Percentiles rank a stretch among this genome's conserved stretches.
Evolutionary conservation across 1,140 invertebrate species (phyloP).

Genomic region (Luehdorfia chinensis): DNA sequence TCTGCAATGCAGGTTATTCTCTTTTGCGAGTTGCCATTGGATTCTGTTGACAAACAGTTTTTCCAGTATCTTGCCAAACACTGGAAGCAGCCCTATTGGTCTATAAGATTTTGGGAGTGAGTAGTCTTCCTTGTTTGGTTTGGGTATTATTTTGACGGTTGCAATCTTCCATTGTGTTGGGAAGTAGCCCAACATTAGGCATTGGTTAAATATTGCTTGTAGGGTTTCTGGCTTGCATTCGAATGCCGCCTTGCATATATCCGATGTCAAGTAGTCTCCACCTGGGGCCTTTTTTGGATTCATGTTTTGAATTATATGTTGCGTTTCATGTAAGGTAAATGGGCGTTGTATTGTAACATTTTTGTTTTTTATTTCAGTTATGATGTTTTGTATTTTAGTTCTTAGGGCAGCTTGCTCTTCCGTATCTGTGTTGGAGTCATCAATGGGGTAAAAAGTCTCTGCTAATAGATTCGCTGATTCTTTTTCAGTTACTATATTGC

Average conservation of each 20-base stretch:
- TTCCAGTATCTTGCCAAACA: conserved; percentile 17
- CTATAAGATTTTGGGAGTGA: conserved; percentile 15
- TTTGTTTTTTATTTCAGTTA: background rate
- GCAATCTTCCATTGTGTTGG: conserved; percentile 8
- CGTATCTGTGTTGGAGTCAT: too few relatives aligned
- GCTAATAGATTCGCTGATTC: too few relatives aligned
- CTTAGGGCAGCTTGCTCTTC: too few relatives aligned
- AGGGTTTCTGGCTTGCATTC: background rate
- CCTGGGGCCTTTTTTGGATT: background rate
- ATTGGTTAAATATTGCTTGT: too few relatives aligned
- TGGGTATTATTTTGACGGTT: background rate
- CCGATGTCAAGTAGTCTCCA: background rate
- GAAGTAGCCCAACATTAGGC: background rate
- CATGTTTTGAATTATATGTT: background rate
- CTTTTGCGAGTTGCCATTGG: background rate
- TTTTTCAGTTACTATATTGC: too few relatives aligned
- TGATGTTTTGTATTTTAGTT: too few relatives aligned
- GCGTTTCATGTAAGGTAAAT: background rate
- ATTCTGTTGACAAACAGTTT: conserved; percentile 10
- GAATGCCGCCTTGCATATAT: background rate
- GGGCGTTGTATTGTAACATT: too few relatives aligned
- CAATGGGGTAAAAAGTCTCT: too few relatives aligned
- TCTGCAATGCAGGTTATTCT: background rate
- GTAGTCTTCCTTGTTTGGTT: conserved; percentile 9
- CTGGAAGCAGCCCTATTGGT: conserved; percentile 14